Conservation (phyloP, 2,888 invertebrate species). For the Melangyna quadrimaculata region DNA sequence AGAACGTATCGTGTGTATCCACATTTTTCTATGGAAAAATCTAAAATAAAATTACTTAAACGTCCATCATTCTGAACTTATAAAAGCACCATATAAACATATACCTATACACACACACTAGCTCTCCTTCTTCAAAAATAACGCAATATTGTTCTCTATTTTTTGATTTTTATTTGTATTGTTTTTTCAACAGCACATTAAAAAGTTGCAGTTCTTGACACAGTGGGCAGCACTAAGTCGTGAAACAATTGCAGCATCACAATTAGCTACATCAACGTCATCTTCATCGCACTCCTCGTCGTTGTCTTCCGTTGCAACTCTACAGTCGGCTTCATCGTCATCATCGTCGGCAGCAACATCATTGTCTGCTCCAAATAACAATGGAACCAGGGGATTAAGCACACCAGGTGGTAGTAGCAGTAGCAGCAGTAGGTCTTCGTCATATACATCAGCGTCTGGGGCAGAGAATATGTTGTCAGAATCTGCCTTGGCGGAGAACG, state of each 20-base stretch:
- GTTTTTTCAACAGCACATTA: slow-evolving; percentile 78
- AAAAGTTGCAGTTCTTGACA: slow-evolving; percentile 80
- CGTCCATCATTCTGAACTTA: background rate
- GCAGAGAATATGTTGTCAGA: slow-evolving; percentile 42
- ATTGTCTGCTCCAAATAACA: slow-evolving; percentile 52
- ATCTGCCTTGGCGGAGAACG: slow-evolving; percentile 66
- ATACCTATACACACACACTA: too few relatives aligned
- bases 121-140: background rate
- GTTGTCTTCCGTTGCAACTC: slow-evolving; percentile 56
- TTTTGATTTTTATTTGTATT: slow-evolving; percentile 41
- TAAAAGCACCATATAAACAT: slow-evolving; percentile 2
- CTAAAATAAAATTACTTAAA: background rate
- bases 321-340: slow-evolving; percentile 72
- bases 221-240: slow-evolving; percentile 81
- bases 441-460: slow-evolving; percentile 64
- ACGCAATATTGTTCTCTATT: background rate
- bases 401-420: slow-evolving; percentile 49
- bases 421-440: slow-evolving; percentile 51
- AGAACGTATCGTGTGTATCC: background rate
- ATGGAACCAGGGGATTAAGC: slow-evolving; percentile 40
- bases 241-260: slow-evolving; percentile 81
- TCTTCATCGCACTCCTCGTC: slow-evolving; percentile 71
- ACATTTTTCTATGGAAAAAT: background rate
- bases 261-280: slow-evolving; percentile 80
- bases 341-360: slow-evolving; percentile 63